Base-by-base conservation (phyloP, 2,797 vertebrate species). In the Sylvilagus floridanus region DNA sequence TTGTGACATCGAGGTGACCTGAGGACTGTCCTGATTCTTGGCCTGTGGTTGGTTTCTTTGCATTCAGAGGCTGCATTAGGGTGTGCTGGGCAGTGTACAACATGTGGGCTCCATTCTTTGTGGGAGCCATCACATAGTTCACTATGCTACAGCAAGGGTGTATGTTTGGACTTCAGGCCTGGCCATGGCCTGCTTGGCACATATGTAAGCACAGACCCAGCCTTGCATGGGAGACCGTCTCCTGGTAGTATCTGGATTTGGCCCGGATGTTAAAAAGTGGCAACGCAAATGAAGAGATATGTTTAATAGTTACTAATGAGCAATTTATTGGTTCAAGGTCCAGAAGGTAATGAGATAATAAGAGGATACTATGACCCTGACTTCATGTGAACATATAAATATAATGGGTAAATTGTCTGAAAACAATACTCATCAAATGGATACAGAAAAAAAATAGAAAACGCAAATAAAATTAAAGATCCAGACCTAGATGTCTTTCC, bases 391-490 rank as follows among this genome's bases (percentile, higher is more conserved):
- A 90, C 47, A 60, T 66, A 79, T 75, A 65, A 90, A 62, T 95
- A 89, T 88, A 88, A 92, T 37, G 28, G 5, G 65, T 94, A 81
- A 60, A 50, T 28, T 79, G 37, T 47, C 60, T 73, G 79, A 85
- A 95, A 66, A 50, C 50, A 85, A 4, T 92, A 73, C 14, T 91
- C 87, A 60, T 28, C 19, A 75, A 81, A 37, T 75, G 62, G 75
- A 81, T 75, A 66, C 21, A 37, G 63, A 47, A 47, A 47, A 47
- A 83, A 90, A 95, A 81, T 81, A 37, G 54, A 68, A 84, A 84
- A 88, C 13, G 47, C 77, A 89, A 65, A 84, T 83, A 93, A 79
- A 75, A 90, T 63, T 83, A 87, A 95, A 68, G 26, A 35, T 95
- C 22, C 16, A 54, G n/a, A 30, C 47, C 42, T 24, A 63, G 14